phyloP scores from a whole-genome alignment of 1,140 invertebrate genomes.

The Anadara kagoshimensis region DNA sequence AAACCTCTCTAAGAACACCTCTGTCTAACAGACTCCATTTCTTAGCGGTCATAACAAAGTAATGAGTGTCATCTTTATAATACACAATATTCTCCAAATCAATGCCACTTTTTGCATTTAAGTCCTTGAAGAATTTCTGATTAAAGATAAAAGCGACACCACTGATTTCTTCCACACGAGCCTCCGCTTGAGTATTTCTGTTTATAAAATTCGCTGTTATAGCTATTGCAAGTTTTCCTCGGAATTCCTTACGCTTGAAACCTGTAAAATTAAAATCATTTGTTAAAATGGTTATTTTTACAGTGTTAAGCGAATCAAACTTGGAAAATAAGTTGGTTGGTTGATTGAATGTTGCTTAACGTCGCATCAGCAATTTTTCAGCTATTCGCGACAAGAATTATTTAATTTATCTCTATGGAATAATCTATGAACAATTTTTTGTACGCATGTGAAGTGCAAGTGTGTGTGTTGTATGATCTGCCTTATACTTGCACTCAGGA shows the following conservation, averaged over 20 bases:
- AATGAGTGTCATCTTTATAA: conserved; percentile 98
- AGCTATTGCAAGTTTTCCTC: conserved; percentile 97
- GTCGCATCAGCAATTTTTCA: too few relatives aligned
- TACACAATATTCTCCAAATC: conserved; percentile 99
- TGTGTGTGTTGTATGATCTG: too few relatives aligned
- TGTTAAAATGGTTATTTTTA: background rate
- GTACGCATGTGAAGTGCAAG: too few relatives aligned
- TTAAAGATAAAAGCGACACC: conserved; percentile 99
- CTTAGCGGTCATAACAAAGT: conserved; percentile 99
- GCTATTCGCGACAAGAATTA: too few relatives aligned
- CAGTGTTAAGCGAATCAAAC: too few relatives aligned
- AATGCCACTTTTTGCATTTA: conserved; percentile 91
- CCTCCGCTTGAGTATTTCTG: conserved; percentile 92
- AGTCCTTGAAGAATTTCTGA: conserved; percentile 91
- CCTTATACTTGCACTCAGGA: too few relatives aligned
- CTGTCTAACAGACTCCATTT: conserved; percentile 94
- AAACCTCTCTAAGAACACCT: conserved; percentile 87
- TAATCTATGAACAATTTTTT: too few relatives aligned
- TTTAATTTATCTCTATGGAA: too few relatives aligned
- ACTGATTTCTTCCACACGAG: conserved; percentile 95
- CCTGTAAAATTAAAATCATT: conserved; percentile 70
- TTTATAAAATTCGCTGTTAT: conserved; percentile 99
- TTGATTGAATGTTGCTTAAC: too few relatives aligned
- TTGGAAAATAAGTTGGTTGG: too few relatives aligned
- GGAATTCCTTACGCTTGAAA: conserved; percentile 96